A percentile compares a stretch with the other conserved stretches of the same genome.
Evolutionary conservation across 2,888 invertebrate genomes (phyloP).

Genomic region (Drosophila buzzatii): DNA sequence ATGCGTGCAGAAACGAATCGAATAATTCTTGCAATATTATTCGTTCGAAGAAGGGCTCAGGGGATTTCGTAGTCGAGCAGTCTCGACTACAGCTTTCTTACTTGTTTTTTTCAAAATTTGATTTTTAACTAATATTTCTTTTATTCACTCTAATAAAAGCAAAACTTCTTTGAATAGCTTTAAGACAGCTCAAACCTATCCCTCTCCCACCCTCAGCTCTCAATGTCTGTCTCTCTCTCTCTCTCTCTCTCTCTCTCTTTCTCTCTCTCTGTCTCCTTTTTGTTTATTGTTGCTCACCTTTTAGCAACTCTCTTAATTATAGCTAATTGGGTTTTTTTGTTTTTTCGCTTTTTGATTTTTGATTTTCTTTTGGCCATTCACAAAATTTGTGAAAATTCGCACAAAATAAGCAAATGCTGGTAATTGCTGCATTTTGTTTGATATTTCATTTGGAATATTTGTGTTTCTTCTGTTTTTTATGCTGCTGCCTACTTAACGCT

Average conservation of each 20-base stretch:
- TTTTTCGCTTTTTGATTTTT: not conserved
- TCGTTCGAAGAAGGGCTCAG: no score
- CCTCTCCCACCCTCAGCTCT: not conserved
- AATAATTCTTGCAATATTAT: no score
- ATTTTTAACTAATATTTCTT: no score
- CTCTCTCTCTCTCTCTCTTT: not conserved
- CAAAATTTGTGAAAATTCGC: slow-evolving; percentile 69
- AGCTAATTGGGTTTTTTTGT: slow-evolving; percentile 67
- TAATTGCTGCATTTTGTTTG: slow-evolving; percentile 11
- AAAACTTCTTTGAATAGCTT: not conserved
- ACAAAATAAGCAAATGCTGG: slow-evolving; percentile 68
- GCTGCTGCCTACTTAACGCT: slow-evolving; percentile 41
- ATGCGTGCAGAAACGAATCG: no score
- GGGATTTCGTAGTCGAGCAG: no score
- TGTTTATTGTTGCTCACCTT: slow-evolving; percentile 10
- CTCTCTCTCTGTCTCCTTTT: no score
- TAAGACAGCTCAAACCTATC: not conserved
- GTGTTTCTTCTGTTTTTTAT: not conserved
- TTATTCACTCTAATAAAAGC: no score
- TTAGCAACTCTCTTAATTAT: slow-evolving; percentile 65
- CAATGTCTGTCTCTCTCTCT: not conserved
- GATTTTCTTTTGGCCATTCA: slow-evolving; percentile 59
- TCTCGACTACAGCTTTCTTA: no score
- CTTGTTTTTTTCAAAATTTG: no score
- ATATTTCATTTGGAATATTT: not conserved